Evolutionary conservation across 2,797 vertebrate species (phyloP).

Genomic region (Rhyacichthys aspro): DNA sequence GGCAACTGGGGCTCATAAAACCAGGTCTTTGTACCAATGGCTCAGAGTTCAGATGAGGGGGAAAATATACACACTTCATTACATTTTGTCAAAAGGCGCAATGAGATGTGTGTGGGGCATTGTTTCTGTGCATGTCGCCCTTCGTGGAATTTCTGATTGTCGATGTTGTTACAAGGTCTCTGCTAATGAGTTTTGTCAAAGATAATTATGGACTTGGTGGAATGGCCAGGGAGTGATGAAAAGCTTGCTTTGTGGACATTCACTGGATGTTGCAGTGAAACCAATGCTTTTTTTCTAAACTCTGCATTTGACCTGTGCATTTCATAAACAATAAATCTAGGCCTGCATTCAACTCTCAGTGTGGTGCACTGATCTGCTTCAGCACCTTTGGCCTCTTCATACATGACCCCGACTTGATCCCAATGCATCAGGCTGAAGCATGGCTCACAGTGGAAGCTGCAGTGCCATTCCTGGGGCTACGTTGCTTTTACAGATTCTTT

Average conservation of each 20-base stretch:
- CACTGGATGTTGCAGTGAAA: slow-evolving; percentile 76
- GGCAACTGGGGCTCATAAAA: slow-evolving; percentile 79
- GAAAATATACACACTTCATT: slow-evolving; percentile 89
- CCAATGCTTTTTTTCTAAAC: slow-evolving; percentile 76
- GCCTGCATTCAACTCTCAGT: slow-evolving; percentile 36
- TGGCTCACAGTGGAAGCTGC: slow-evolving; percentile 32
- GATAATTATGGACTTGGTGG: slow-evolving; percentile 85
- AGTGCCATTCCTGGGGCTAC: slow-evolving; percentile 51
- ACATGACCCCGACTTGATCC: slow-evolving; percentile 38
- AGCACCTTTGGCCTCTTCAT: slow-evolving; percentile 49
- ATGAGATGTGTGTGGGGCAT: slow-evolving; percentile 83
- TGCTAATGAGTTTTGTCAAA: slow-evolving; percentile 91
- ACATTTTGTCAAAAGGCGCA: slow-evolving; percentile 88
- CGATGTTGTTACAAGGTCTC: slow-evolving; percentile 84
- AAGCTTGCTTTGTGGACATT: slow-evolving; percentile 85
- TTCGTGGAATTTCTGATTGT: slow-evolving; percentile 84
- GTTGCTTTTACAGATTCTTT: slow-evolving; percentile 20
- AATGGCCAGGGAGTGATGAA: slow-evolving; percentile 81
- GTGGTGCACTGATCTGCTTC: slow-evolving; percentile 50
- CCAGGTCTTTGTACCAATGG: slow-evolving; percentile 81
- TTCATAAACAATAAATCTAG: slow-evolving; percentile 54
- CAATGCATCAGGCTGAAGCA: slow-evolving; percentile 35
- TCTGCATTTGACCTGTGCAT: slow-evolving; percentile 79
- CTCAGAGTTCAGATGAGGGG: slow-evolving; percentile 80
- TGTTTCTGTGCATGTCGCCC: slow-evolving; percentile 85